A percentile compares a stretch with the other conserved stretches of the same genome.
phyloP scores from a whole-genome alignment of 2,888 invertebrate genomes.

The Athalia cordata region DNA sequence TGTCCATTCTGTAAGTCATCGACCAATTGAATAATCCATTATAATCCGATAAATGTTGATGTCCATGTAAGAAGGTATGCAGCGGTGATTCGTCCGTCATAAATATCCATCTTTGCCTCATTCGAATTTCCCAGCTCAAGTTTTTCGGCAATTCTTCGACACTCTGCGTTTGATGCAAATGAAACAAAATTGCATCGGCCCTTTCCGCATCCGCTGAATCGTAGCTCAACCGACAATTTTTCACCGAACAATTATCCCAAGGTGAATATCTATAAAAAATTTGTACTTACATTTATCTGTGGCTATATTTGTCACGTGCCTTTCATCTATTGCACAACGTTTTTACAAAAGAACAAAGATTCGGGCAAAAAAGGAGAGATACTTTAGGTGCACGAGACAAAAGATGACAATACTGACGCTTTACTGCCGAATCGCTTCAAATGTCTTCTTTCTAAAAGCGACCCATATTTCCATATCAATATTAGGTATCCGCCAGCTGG shows the following conservation, averaged over 20 bases:
- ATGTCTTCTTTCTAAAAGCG: constrained; percentile 77
- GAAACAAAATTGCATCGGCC: constrained; percentile 81
- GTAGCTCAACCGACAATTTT: constrained; percentile 79
- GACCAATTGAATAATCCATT: constrained; percentile 84
- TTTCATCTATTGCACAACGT: not conserved
- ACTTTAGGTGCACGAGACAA: not conserved
- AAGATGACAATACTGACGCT: constrained; percentile 61
- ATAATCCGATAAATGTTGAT: constrained; percentile 71
- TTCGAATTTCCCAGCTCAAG: constrained; percentile 57
- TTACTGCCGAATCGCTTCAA: constrained; percentile 74
- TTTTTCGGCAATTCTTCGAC: constrained; percentile 76
- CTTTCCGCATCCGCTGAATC: constrained; percentile 72
- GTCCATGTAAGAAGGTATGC: constrained; percentile 75
- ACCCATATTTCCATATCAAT: constrained; percentile 79
- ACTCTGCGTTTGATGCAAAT: constrained; percentile 75
- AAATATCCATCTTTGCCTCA: constrained; percentile 81
- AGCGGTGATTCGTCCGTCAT: constrained; percentile 82
- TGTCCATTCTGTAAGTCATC: constrained; percentile 80
- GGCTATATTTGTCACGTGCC: not conserved
- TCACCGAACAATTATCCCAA: constrained; percentile 78
- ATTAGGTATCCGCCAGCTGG: constrained; percentile 71
- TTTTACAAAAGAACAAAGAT: not conserved
- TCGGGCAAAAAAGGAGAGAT: constrained; percentile 9
- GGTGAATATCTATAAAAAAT: constrained; percentile 74
- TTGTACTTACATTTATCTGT: not conserved